Base-by-base conservation (phyloP, 2,113 vertebrate species). In the Nannospalax galili region DNA sequence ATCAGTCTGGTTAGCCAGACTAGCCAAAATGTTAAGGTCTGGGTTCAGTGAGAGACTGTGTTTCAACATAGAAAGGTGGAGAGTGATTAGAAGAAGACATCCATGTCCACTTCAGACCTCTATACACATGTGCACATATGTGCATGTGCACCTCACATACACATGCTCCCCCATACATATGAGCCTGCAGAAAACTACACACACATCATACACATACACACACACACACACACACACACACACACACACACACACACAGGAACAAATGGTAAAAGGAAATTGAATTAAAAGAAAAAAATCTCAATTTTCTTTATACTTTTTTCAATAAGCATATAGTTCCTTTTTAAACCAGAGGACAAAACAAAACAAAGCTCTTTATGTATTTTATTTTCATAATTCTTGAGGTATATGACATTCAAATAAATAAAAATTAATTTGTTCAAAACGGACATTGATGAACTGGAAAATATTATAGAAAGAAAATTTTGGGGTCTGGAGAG, bases 281-380 rank as follows among this genome's bases (percentile, higher is more conserved):
- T 60, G 35, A 73, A 60, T 48, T 52, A 7, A 7, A 35, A 56
- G 75, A 40, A 20, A 26, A 42, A 74, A 45, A n/a, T 79, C 75
- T 56, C 69, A 22, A 9, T 32, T 86, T 93, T 88, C 37, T 62
- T 84, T 24, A 69, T 92, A 37, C 42, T 80, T 79, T 77, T 78
- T 73, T 82, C 42, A 88, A 45, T 84, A 79, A 64, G 20, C 35
- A 81, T 52, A 64, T 67, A 88, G 77, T 84, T 84, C 86, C 30
- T 93, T 87, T 91, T 73, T 75, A 84, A 91, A 72, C 28, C 35
- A 88, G 48, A 95, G 87, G 90, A 87, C 30, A 35, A 94, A 88
- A 67, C 58, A 72, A 60, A 70, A 90, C 4, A 67, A 72, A 42
- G 32, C 17, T 60, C 45, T 67, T 62, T 32, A 32, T 70, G 15